A percentile compares a stretch with the other conserved stretches of the same genome.
These are phyloP conservation scores for Typhlichthys subterraneus DNA, from an alignment of 2,797 vertebrate genomes.

Conservation along the genomic window DNA sequence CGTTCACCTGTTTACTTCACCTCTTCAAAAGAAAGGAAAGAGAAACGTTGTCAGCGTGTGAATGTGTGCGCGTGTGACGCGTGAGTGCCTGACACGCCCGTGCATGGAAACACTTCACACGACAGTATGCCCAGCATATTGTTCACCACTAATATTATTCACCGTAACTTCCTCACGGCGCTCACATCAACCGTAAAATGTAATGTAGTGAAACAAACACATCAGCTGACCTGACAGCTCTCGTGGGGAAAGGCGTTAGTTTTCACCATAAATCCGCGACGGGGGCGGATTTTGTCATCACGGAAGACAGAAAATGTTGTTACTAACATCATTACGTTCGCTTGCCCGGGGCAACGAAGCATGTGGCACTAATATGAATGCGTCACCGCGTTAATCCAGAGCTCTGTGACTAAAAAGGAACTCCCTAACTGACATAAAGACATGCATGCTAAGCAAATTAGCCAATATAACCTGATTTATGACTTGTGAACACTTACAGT, in stretches of 20 bases:
- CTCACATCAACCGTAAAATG: conserved; percentile 22
- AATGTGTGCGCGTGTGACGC: conserved; percentile 4
- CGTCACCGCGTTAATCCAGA: conserved; percentile 43
- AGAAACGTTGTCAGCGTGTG: conserved; percentile 2
- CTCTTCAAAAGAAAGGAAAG: neutral
- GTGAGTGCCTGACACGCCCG: conserved; percentile 3
- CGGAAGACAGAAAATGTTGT: conserved; percentile 61
- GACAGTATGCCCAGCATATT: conserved; percentile 11
- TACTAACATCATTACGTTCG: conserved; percentile 46
- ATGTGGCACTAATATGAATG: conserved; percentile 54
- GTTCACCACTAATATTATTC: conserved; percentile 13
- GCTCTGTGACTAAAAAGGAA: conserved; percentile 51
- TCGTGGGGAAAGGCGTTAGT: conserved; percentile 51
- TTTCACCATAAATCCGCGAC: conserved; percentile 56
- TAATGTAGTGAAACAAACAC: conserved; percentile 43
- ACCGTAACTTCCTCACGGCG: conserved; percentile 9
- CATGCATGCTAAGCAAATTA: conserved; percentile 33
- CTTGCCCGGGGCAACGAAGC: conserved; percentile 49
- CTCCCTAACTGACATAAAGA: conserved; percentile 52
- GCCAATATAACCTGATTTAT: conserved; percentile 48
- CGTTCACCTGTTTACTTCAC: neutral
- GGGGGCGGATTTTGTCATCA: conserved; percentile 47
- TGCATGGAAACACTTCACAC: neutral
- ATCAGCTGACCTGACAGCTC: conserved; percentile 42
- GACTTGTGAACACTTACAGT: conserved; percentile 6